Evolutionary conservation across 64 coral and sea anemone species (phyloP), one percentile per base, ranked within the genome.

Genomic region (Pocillopora verrucosa): DNA sequence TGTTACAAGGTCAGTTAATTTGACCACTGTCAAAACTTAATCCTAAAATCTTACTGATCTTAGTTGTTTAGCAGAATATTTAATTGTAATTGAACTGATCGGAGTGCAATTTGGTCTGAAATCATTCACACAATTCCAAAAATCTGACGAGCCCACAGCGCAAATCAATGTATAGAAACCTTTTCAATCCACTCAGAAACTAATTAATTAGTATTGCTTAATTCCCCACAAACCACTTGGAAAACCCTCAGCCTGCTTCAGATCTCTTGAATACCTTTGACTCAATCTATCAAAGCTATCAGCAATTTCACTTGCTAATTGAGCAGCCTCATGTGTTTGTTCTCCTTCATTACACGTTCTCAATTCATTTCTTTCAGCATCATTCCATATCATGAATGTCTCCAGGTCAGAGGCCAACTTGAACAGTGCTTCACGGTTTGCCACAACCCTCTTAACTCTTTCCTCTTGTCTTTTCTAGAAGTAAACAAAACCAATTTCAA

Each of bases 251-350:
- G 93, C 96, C 89, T 88, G 94, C 59, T 95, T 81, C 20, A 98
- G 78, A 75, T 95, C 93, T 36, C 75, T 70, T 41, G 72, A 87
- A 67, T 95, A 98, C 65, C 93, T 77, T 17, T 95, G 79, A 74
- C 84, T 92, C 41, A 98, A 74, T 67, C 78, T 92, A 78, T 92
- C 94, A 89, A 98, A 98, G 17, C 94, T 88, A 92, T 93, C 88
- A 19, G 96, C 96, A 98, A 98, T 95, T 26, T 98, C 93, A n/a
- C 86, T 85, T 38, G 96, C 96, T 67, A 98, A 75, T 35, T 80
- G 41, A 9, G 91, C 84, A 58, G 90, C 85, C 75, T 95, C 87
- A 60, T 91, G 76, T 88, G 58, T 38, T 56, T 87, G 83, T 57
- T 67, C 41, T 11, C 11, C 13, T n/a, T 35, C 14, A 70, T 84